Evolutionary conservation across 2,888 invertebrate genomes (phyloP).

Genomic region (Tetranychus truncatus): DNA sequence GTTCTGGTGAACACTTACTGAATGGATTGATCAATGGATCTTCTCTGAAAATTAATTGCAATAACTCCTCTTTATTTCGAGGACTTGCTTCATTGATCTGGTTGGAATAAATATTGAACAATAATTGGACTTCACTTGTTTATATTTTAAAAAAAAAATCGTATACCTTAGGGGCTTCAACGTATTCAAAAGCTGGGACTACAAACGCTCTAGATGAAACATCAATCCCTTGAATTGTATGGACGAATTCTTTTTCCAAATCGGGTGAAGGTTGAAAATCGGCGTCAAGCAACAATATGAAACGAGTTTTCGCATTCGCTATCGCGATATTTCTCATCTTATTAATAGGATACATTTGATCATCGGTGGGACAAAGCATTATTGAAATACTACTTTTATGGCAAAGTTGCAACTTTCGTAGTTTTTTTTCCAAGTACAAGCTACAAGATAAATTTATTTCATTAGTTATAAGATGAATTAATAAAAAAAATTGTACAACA

Average conservation of each 20-base stretch:
- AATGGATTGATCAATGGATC: slow-evolving; percentile 27
- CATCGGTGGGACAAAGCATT: slow-evolving; percentile 22
- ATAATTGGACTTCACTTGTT: too few species aligned
- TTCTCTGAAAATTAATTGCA: slow-evolving; percentile 27
- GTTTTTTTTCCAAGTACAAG: slow-evolving; percentile 26
- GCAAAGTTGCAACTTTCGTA: slow-evolving; percentile 24
- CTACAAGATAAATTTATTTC: slow-evolving; percentile 16
- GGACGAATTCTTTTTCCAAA: slow-evolving; percentile 24
- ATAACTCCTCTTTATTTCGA: slow-evolving; percentile 27
- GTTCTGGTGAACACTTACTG: slow-evolving; percentile 22
- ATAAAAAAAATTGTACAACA: neutral
- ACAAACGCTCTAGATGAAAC: slow-evolving; percentile 24
- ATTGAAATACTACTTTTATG: slow-evolving; percentile 25
- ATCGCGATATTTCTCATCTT: slow-evolving; percentile 27
- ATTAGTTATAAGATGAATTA: neutral
- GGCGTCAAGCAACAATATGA: slow-evolving; percentile 26
- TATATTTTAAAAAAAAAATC: too few species aligned
- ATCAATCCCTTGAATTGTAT: slow-evolving; percentile 18
- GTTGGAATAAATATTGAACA: neutral
- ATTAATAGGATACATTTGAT: slow-evolving; percentile 27
- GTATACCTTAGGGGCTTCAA: slow-evolving; percentile 26
- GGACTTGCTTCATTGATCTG: slow-evolving; percentile 26
- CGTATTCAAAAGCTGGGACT: slow-evolving; percentile 28
- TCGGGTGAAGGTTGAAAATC: slow-evolving; percentile 28
- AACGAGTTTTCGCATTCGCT: slow-evolving; percentile 25